Evolutionary conservation across 2,797 vertebrate genomes (phyloP).

Genomic region (Pangasius larnaudii): DNA sequence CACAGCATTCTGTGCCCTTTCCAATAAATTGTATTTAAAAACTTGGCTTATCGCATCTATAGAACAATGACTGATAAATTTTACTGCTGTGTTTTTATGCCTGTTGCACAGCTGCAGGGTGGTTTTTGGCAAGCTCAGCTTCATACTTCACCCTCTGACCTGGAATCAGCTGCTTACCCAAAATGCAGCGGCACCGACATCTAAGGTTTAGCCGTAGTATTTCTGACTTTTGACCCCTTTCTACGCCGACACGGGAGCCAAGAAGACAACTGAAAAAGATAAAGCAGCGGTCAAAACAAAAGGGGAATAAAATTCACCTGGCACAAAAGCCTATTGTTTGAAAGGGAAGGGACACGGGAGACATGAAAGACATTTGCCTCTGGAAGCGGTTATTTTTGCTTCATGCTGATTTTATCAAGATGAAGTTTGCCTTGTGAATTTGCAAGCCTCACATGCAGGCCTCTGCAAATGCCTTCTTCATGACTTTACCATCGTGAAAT

Average conservation of each 20-base stretch:
- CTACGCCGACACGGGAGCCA: not conserved
- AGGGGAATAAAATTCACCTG: not conserved
- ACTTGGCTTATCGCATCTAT: not conserved
- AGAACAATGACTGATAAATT: not conserved
- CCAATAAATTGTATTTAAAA: not conserved
- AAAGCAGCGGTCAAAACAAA: not conserved
- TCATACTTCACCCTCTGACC: not conserved
- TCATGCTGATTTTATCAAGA: not conserved
- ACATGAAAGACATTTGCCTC: not conserved
- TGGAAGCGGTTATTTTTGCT: not conserved
- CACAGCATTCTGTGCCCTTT: not conserved
- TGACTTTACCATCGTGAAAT: not conserved
- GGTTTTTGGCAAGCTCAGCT: not conserved
- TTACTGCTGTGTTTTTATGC: constrained; percentile 10
- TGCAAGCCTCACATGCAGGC: not conserved
- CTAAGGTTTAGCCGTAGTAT: not conserved
- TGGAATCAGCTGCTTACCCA: not conserved
- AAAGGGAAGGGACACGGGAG: not conserved
- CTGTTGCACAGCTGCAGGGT: not conserved
- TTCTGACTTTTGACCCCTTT: not conserved
- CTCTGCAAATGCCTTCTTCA: not conserved
- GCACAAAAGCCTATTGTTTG: not conserved
- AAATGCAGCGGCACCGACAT: not conserved
- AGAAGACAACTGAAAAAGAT: not conserved
- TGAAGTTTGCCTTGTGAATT: not conserved